Percentiles rank a stretch among this genome's conserved stretches.
These are phyloP conservation scores for Limnephilus auricula DNA, from an alignment of 2,888 invertebrate genomes.

Conservation along the genomic window DNA sequence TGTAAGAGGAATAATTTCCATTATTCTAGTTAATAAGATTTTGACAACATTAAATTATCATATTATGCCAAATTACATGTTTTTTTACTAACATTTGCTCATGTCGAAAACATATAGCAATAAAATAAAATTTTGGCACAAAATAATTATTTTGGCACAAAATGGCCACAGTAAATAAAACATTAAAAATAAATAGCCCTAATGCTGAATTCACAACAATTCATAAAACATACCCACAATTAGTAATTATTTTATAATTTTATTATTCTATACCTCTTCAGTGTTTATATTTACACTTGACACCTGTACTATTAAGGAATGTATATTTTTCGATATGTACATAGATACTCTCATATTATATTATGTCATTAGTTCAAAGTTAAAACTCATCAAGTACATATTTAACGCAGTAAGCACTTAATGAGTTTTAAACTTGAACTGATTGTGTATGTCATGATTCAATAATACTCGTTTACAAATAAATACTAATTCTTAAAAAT, in stretches of 20 bases:
- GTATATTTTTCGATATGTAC: slow-evolving; percentile 29
- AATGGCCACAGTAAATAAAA: background rate
- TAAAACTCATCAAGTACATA: background rate
- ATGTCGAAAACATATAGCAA: background rate
- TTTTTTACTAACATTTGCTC: background rate
- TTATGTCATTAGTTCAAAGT: background rate
- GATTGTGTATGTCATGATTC: background rate
- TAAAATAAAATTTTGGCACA: background rate
- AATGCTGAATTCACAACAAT: background rate
- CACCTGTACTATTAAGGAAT: slow-evolving; percentile 9
- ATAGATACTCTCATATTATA: background rate
- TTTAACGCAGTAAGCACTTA: background rate
- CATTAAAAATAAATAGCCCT: background rate
- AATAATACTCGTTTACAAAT: background rate
- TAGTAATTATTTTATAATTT: too few species aligned
- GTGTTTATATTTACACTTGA: background rate
- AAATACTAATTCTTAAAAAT: slow-evolving; percentile 3
- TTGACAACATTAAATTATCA: background rate
- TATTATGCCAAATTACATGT: background rate
- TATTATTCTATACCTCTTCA: background rate
- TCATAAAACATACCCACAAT: too few species aligned
- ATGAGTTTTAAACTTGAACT: background rate
- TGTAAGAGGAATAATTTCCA: background rate
- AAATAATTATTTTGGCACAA: background rate
- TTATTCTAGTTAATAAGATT: background rate